Evolutionary conservation across 53 echinoderm and acorn worm species (phyloP), one percentile per base, ranked within the genome.

Genomic region (Paracentrotus lividus): DNA sequence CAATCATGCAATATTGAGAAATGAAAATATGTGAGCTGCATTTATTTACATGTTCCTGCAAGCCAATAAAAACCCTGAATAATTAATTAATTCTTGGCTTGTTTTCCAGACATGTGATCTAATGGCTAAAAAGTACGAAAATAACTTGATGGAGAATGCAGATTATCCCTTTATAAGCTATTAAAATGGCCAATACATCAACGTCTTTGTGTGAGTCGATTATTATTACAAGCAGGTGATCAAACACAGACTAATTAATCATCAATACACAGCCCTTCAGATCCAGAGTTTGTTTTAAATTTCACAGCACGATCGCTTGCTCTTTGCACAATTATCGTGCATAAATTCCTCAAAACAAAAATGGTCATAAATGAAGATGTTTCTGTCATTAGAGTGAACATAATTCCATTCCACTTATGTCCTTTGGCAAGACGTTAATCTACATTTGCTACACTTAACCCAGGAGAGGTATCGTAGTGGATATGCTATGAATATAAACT

Each of bases 151-250:
- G 81, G n/a, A 81, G 26, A 10, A 81, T 13, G 13, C 81, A 81
- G 81, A 47, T 47, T 24, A 42, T 45, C 47, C 45, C 47, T 81
- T 24, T 45, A 81, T 47, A 81, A 81, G 47, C 26, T 26, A 47
- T 47, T 36, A n/a, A 32, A 72, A 81, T 47, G 81, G 47, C 44
- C 0, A 26, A 81, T 81, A 44, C 81, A 81, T 81, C 81, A 81
- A 32, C 47, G 49, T 81, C 81, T 26, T 14, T 81, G 81, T 27
- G 47, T 81, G 44, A 45, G 47, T 44, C 45, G 81, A n/a, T 47
- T 81, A 81, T 81, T 47, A 45, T 81, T 81, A 81, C 44, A 47
- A 81, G 14, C 81, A 81, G 81, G 81, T 81, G 81, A 81, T 81
- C 26, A 81, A 44, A 81, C 18, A 81, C n/a, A 81, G 47, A 47